Conservation (phyloP, 2,888 invertebrate species). For the Nebria brevicollis region DNA sequence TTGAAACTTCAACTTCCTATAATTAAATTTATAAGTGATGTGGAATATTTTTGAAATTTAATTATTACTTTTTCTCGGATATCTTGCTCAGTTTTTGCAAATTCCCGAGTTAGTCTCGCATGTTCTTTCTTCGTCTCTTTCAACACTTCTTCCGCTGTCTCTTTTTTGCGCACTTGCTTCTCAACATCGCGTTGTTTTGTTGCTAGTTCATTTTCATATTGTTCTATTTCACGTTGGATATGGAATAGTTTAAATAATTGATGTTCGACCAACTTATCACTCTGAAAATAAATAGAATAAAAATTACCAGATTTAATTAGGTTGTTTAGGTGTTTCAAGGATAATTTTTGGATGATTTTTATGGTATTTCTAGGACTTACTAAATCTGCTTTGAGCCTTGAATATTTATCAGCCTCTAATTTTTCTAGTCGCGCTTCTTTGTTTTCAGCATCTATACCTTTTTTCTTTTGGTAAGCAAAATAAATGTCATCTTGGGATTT, state of each 20-base stretch:
- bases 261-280: slow-evolving; percentile 90
- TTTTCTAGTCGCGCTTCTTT: slow-evolving; percentile 98
- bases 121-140: slow-evolving; percentile 95
- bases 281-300: slow-evolving; percentile 66
- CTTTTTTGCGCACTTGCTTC: slow-evolving; percentile 84
- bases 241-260: slow-evolving; percentile 94
- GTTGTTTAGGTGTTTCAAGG: not conserved
- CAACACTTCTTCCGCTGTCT: slow-evolving; percentile 89
- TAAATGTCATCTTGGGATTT: slow-evolving; percentile 98
- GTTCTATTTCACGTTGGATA: slow-evolving; percentile 91
- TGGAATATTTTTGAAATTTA: slow-evolving; percentile 12
- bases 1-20: slow-evolving; percentile 92
- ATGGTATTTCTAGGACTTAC: slow-evolving; percentile 62
- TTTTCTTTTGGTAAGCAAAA: slow-evolving; percentile 97
- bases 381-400: slow-evolving; percentile 90
- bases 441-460: slow-evolving; percentile 96
- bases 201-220: slow-evolving; percentile 80
- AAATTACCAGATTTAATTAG: slow-evolving; percentile 21
- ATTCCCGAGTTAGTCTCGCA: slow-evolving; percentile 84
- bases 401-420: slow-evolving; percentile 98
- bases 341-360: not conserved
- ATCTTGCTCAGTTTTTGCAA: slow-evolving; percentile 94
- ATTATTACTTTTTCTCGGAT: slow-evolving; percentile 85
- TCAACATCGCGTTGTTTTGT: slow-evolving; percentile 85
- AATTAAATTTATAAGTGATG: slow-evolving; percentile 43